Base-by-base conservation (phyloP, 2,888 invertebrate species). In the Hirtodrosophila histrioides region DNA sequence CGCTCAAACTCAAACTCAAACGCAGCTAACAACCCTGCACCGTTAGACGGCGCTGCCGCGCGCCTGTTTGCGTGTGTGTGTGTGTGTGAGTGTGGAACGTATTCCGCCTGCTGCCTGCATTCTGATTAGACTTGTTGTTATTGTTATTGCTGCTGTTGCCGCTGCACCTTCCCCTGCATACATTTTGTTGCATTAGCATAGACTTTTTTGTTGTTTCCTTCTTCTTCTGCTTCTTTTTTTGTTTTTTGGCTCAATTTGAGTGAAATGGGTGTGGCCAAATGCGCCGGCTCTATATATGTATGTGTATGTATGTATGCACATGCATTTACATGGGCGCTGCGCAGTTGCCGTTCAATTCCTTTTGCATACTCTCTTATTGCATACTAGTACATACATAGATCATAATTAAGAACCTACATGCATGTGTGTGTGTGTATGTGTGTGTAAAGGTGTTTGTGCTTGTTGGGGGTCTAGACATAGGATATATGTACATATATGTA, bases 261-360 rank as follows among this genome's bases (percentile, higher is more conserved):
- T 77, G 54, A 68, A 80, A 87, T 89, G 87, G 87, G 87, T 87
- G 87, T 87, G 87, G 87, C 88, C 79, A 88, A 82, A 31, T 75
- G 77, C 55, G 29, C 3, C 31, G 7, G 7, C 46, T 43, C 40
- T 50, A 24, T 37, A 11, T 55, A 7, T 36, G 23, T 36, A 41
- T 39, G 27, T 49, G 17, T 27, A 12, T 39, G 9, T 11, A 33
- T 5, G 35, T 40, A 41, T 58, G 55, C 49, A 75, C 56, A 54
- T 75, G 64, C 69, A 74, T 45, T 51, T 68, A 49, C 35, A 53
- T 31, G 36, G 35, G 5, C 23, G 58, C 65, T 87, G 83, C 88
- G 88, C 88, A 87, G 82, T 76, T 80, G 54, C 58, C 36, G 56
- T 49, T 60, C 41, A 43, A 36, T 64, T 66, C 60, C 60, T 50